Conservation (phyloP, 2,797 vertebrate species). For the Monodelphis domestica region DNA sequence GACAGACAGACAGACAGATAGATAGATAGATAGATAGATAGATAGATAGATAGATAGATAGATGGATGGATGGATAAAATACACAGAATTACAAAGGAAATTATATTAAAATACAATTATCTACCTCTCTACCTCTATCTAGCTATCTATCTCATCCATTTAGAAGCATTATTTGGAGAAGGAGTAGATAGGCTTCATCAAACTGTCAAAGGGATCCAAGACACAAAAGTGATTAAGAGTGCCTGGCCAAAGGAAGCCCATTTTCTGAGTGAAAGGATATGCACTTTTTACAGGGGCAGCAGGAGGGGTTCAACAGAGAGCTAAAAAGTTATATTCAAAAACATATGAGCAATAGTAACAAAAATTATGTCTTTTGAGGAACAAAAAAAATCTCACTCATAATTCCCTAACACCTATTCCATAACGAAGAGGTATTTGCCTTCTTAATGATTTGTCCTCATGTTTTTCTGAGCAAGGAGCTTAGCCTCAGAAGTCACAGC, state of each 20-base stretch:
- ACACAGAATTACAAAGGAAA: no score
- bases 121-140: neutral
- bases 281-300: no score
- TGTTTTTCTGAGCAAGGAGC: neutral
- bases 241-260: neutral
- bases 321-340: neutral
- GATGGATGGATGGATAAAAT: no score
- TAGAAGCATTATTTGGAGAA: neutral
- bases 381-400: neutral
- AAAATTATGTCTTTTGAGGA: neutral
- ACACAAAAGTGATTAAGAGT: neutral
- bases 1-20: no score
- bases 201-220: neutral
- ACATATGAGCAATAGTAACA: neutral
- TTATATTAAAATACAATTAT: neutral
- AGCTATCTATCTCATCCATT: neutral
- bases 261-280: neutral
- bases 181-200: neutral
- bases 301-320: neutral
- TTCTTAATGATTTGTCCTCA: neutral
- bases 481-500: neutral
- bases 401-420: neutral
- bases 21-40: no score
- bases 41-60: no score
- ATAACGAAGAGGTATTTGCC: neutral